Conservation (phyloP, 2,113 vertebrate genomes). For the Periophthalmodon schlosseri region DNA sequence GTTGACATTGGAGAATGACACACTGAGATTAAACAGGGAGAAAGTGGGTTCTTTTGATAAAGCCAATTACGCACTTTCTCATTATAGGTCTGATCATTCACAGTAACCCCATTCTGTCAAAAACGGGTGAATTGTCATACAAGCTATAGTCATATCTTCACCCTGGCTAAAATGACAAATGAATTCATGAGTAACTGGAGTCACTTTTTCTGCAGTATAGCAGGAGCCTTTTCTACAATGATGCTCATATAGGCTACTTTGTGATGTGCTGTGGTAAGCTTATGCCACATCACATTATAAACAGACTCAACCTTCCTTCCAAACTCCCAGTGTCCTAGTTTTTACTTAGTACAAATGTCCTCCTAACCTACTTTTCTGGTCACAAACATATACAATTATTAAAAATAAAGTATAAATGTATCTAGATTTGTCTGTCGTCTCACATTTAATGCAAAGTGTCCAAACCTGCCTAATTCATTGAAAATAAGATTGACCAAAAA, state of each 20-base stretch:
- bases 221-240: background rate
- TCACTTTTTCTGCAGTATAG: background rate
- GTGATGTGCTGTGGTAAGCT: conserved; percentile 11
- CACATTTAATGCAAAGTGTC: no score
- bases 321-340: conserved; percentile 19
- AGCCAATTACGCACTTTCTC: conserved; percentile 18
- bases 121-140: background rate
- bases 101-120: conserved; percentile 3
- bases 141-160: background rate
- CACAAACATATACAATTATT: background rate
- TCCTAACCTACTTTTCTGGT: background rate
- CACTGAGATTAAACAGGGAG: conserved; percentile 24
- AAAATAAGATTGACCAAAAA: no score
- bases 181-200: no score
- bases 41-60: conserved; percentile 25
- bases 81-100: background rate
- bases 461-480: no score
- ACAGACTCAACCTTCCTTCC: conserved; percentile 5
- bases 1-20: conserved; percentile 77
- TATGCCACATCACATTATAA: conserved; percentile 40
- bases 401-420: no score
- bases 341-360: conserved; percentile 21
- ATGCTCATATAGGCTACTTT: background rate
- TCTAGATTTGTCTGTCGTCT: no score
- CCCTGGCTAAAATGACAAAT: background rate